A percentile compares a stretch with the other conserved stretches of the same genome.
Conservation (phyloP, 1,140 invertebrate genomes). For the Psilanteris sp. region DNA sequence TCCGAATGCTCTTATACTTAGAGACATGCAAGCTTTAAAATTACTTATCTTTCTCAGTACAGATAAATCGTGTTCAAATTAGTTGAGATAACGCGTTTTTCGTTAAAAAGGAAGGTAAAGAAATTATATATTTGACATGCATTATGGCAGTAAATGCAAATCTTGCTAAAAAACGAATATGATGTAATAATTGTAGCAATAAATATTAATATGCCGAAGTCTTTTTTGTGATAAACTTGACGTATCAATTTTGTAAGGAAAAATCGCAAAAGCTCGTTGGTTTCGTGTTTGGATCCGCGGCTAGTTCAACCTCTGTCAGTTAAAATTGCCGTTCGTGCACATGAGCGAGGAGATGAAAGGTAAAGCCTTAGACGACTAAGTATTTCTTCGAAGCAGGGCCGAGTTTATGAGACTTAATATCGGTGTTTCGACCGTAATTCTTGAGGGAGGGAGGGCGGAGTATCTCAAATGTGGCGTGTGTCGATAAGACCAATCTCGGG, state of each 20-base stretch:
- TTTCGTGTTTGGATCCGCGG: conserved; percentile 59
- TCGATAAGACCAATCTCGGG: conserved; percentile 70
- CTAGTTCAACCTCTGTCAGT: conserved; percentile 50
- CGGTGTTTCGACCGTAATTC: conserved; percentile 74
- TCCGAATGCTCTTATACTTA: conserved; percentile 13
- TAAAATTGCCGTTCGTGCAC: conserved; percentile 74
- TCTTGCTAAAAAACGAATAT: background rate
- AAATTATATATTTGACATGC: no score
- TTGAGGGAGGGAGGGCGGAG: conserved; percentile 59
- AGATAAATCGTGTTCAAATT: conserved; percentile 34
- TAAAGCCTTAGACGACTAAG: conserved; percentile 60
- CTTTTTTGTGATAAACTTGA: conserved; percentile 35
- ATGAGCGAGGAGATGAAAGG: conserved; percentile 65
- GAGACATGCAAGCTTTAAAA: conserved; percentile 38
- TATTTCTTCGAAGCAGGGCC: conserved; percentile 72
- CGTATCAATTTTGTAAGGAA: conserved; percentile 44
- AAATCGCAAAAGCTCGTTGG: conserved; percentile 48
- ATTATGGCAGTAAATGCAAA: no score
- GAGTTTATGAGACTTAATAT: conserved; percentile 77
- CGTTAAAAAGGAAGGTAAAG: no score
- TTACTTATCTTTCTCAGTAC: conserved; percentile 39
- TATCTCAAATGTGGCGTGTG: conserved; percentile 67
- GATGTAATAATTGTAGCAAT: conserved; percentile 19
- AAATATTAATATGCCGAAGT: conserved; percentile 26
- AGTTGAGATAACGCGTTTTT: no score